These are phyloP conservation scores for Ormyrus nitidulus DNA, from an alignment of 2,888 invertebrate genomes.

Conservation along the genomic window DNA sequence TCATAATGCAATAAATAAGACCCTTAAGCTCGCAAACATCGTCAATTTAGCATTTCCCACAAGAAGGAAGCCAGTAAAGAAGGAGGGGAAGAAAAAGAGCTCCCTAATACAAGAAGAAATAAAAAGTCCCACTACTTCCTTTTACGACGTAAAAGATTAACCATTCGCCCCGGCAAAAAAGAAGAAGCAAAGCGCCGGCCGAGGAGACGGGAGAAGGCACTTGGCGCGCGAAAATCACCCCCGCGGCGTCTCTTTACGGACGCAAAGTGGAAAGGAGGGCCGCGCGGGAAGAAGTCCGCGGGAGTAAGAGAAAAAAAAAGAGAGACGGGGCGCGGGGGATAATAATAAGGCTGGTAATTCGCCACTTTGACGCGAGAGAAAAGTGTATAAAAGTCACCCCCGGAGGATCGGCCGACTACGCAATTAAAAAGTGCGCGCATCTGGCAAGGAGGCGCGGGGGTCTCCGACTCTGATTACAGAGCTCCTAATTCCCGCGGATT, in stretches of 20 bases:
- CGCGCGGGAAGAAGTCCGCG: conserved; percentile 29
- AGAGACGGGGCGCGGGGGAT: conserved; percentile 65
- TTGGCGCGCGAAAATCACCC: conserved; percentile 38
- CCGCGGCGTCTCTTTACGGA: conserved; percentile 44
- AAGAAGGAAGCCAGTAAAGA: neutral
- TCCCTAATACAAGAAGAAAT: conserved; percentile 28
- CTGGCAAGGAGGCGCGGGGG: conserved; percentile 51
- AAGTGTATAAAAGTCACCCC: conserved; percentile 5
- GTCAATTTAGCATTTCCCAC: conserved; percentile 24
- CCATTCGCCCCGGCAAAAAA: conserved; percentile 35
- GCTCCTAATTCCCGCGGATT: conserved; percentile 27
- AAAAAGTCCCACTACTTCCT: conserved; percentile 13
- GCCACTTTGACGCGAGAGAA: conserved; percentile 67
- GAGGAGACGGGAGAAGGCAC: neutral
- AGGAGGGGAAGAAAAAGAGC: neutral
- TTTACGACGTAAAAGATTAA: conserved; percentile 53
- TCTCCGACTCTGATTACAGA: conserved; percentile 2
- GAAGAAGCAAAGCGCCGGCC: conserved; percentile 1
- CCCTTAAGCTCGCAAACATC: neutral
- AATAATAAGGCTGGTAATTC: conserved; percentile 74
- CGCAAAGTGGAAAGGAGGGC: conserved; percentile 58
- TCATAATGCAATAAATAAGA: conserved; percentile 10
- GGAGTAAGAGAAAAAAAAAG: conserved; percentile 10
- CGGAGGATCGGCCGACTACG: conserved; percentile 60
- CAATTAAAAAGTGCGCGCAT: conserved; percentile 69